Evolutionary conservation across 2,797 vertebrate species (phyloP).

Genomic region (Cossypha dichroa): DNA sequence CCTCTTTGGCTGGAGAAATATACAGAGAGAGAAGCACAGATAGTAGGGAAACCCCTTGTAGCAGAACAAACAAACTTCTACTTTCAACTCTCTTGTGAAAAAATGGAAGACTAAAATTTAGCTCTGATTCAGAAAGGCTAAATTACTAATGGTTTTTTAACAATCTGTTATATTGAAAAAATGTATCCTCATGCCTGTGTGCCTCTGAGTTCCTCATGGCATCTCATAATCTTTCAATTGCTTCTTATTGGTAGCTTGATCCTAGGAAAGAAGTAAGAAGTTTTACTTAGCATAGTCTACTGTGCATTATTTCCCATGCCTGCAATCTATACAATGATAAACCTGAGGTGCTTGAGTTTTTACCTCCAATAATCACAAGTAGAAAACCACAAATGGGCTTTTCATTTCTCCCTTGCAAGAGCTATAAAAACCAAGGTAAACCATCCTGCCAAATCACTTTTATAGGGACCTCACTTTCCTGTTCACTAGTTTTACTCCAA

Average conservation of each 20-base stretch:
- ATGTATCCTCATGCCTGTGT: background rate
- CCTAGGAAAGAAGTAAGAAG: background rate
- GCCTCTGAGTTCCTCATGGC: background rate
- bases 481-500: slow-evolving; percentile 43
- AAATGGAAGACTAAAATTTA: background rate
- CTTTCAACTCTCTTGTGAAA: background rate
- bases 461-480: slow-evolving; percentile 11
- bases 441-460: slow-evolving; percentile 11
- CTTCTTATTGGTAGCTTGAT: background rate
- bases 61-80: background rate
- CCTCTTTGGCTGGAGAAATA: background rate
- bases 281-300: background rate
- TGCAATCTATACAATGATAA: background rate
- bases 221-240: background rate
- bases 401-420: slow-evolving; percentile 36
- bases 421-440: slow-evolving; percentile 21
- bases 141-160: background rate
- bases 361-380: background rate
- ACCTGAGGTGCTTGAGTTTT: background rate
- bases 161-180: background rate
- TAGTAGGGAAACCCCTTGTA: background rate
- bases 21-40: background rate
- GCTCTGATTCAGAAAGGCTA: background rate
- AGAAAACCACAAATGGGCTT: slow-evolving; percentile 37
- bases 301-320: background rate